Base-by-base conservation (phyloP, 2,113 vertebrate species). In the Sapajus apella region DNA sequence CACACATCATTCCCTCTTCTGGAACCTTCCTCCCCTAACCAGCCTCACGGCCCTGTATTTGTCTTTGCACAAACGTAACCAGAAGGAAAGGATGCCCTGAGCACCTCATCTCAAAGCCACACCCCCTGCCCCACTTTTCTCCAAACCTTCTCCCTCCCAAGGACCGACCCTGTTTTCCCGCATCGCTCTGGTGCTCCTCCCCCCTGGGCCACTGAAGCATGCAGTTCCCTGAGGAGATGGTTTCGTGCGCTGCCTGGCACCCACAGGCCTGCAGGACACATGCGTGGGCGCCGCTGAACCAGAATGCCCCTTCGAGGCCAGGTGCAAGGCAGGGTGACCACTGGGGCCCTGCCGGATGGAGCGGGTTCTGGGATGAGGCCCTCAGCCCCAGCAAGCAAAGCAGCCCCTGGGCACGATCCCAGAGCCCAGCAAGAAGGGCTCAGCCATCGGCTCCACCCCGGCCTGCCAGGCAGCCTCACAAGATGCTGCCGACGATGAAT, bases 381-480 rank as follows among this genome's bases (percentile, higher is more conserved):
- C 27, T 25, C 61, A 30, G 61, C 27, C 61, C 12, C 0, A 2
- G 27, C 27, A 6, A 12, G 12, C 27, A 64, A 64, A 64, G 61
- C 27, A 64, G 61, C 27, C 17, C 21, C 37, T 52, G 81, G 76
- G 30, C 8, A 8, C 8, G 52, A 79, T 9, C 25, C 0, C 0
- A 40, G 82, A 43, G 27, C 61, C 61, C 50, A 35, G 4, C 8
- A 9, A 35, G 2, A 17, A 61, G 20, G 23, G 70, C 17, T n/a
- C 17, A 4, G 5, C 32, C 9, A 6, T 5, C 9, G 1, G 3
- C 11, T 27, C 52, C 11, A 25, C 17, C 14, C 61, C 0, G 1
- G 13, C 68, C 85, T 25, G 14, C 56, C 56, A 8, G 64, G 30
- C 27, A 27, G 56, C 83, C n/a, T 20, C 11, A 4, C 18, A 32